Conservation (phyloP, 2,888 invertebrate genomes). For the Gibbula magus region DNA sequence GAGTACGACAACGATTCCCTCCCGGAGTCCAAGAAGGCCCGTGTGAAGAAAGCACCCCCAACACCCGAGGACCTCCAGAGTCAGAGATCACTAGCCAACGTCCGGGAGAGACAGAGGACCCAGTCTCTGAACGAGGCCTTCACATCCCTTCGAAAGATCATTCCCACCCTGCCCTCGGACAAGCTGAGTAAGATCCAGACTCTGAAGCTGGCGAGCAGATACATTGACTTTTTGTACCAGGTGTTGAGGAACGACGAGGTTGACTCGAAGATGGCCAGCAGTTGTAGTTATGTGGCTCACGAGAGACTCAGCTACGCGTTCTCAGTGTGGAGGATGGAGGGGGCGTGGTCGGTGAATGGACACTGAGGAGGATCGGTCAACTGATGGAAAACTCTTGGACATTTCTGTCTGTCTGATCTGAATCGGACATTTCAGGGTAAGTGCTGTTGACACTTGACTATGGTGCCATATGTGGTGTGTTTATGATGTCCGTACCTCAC, state of each 20-base stretch:
- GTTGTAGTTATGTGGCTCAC: constrained; percentile 84
- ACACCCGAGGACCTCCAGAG: constrained; percentile 85
- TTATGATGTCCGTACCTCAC: no score
- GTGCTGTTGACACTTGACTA: no score
- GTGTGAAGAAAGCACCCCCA: constrained; percentile 39
- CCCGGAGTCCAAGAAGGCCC: constrained; percentile 1
- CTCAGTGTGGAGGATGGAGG: constrained; percentile 98
- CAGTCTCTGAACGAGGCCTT: constrained; percentile 84
- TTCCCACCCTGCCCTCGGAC: constrained; percentile 97
- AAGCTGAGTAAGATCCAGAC: constrained; percentile 99
- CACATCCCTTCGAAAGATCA: constrained; percentile 91
- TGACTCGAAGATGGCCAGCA: constrained; percentile 49
- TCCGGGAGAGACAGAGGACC: constrained; percentile 81
- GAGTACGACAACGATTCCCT: neutral
- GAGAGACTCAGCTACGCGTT: constrained; percentile 95
- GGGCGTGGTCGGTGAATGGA: constrained; percentile 83
- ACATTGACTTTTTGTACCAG: constrained; percentile 90
- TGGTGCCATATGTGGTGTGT: no score
- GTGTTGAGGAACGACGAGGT: constrained; percentile 35
- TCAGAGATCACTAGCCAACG: constrained; percentile 95
- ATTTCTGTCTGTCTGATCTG: neutral
- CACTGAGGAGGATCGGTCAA: constrained; percentile 35
- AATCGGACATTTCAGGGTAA: no score
- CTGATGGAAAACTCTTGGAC: neutral
- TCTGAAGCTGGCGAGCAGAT: constrained; percentile 91